A percentile compares a stretch with the other conserved stretches of the same genome.
phyloP scores from a whole-genome alignment of 2,888 invertebrate species.

The Drosophila silvestris region DNA sequence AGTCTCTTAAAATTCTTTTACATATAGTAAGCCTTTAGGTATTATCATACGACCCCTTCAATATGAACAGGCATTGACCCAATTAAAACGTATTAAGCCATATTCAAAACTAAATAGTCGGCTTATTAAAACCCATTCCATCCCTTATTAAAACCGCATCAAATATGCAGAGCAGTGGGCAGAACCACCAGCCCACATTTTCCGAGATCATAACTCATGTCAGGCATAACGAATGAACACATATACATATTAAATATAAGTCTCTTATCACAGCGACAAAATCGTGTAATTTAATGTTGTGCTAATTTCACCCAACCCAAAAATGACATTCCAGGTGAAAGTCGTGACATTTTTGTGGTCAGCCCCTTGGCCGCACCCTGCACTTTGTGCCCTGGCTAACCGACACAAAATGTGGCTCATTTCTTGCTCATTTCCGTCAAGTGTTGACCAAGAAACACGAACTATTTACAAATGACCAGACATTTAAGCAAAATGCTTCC shows the following conservation, averaged over 20 bases:
- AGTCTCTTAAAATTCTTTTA: not conserved
- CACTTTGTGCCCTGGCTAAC: slow-evolving; percentile 2
- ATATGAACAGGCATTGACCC: slow-evolving; percentile 51
- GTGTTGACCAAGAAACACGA: slow-evolving; percentile 72
- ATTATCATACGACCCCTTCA: not conserved
- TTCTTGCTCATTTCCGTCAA: slow-evolving; percentile 78
- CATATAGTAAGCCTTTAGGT: not conserved
- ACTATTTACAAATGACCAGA: slow-evolving; percentile 79
- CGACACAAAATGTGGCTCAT: slow-evolving; percentile 56
- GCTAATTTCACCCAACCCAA: slow-evolving; percentile 70
- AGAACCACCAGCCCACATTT: slow-evolving; percentile 36
- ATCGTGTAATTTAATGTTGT: slow-evolving; percentile 81
- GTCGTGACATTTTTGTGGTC: slow-evolving; percentile 76
- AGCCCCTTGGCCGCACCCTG: not conserved
- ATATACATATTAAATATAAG: slow-evolving; percentile 25
- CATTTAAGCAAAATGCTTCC: slow-evolving; percentile 80
- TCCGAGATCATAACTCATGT: slow-evolving; percentile 73
- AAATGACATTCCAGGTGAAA: slow-evolving; percentile 60
- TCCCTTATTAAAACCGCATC: slow-evolving; percentile 17
- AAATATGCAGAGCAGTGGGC: slow-evolving; percentile 58
- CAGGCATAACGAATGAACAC: slow-evolving; percentile 44
- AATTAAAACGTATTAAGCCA: slow-evolving; percentile 53
- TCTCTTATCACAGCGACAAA: slow-evolving; percentile 67
- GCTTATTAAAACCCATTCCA: slow-evolving; percentile 50
- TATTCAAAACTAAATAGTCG: slow-evolving; percentile 38